These are phyloP conservation scores for Hyposoter dolosus DNA, from an alignment of 2,888 invertebrate species.

Conservation along the genomic window DNA sequence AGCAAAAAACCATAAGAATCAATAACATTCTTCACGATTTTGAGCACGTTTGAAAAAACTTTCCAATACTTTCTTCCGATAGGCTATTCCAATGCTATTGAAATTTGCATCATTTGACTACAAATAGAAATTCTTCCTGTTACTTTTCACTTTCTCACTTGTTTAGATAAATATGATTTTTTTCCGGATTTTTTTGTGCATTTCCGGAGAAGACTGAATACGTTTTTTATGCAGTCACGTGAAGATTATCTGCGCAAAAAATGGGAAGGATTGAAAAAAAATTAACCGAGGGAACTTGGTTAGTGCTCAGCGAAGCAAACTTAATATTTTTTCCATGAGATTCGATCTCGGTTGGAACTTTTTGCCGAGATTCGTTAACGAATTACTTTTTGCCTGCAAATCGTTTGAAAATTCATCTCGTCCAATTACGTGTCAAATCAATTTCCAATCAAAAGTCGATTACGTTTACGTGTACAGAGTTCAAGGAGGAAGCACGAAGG, in stretches of 20 bases:
- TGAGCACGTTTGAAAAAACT: not conserved
- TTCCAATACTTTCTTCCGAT: not conserved
- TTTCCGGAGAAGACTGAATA: not conserved
- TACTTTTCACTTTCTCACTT: not conserved
- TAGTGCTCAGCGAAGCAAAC: not conserved
- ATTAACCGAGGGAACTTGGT: not conserved
- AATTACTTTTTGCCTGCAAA: not conserved
- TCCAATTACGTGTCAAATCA: not conserved
- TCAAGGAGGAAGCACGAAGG: not conserved
- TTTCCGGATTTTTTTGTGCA: not conserved
- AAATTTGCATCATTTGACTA: not conserved
- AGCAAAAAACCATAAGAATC: no score
- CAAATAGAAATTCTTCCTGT: not conserved
- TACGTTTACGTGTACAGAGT: not conserved
- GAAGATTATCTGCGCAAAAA: not conserved
- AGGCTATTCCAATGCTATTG: not conserved
- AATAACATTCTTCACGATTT: not conserved
- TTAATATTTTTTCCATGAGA: not conserved
- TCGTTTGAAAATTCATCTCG: not conserved
- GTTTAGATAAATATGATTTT: not conserved
- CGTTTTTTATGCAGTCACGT: not conserved
- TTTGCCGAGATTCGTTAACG: not conserved
- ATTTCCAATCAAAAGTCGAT: not conserved
- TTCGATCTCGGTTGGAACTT: not conserved
- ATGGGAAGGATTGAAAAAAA: not conserved